A percentile compares a stretch with the other conserved stretches of the same genome.
Evolutionary conservation across 1,140 invertebrate genomes (phyloP).

Genomic region (Drosophila azteca): DNA sequence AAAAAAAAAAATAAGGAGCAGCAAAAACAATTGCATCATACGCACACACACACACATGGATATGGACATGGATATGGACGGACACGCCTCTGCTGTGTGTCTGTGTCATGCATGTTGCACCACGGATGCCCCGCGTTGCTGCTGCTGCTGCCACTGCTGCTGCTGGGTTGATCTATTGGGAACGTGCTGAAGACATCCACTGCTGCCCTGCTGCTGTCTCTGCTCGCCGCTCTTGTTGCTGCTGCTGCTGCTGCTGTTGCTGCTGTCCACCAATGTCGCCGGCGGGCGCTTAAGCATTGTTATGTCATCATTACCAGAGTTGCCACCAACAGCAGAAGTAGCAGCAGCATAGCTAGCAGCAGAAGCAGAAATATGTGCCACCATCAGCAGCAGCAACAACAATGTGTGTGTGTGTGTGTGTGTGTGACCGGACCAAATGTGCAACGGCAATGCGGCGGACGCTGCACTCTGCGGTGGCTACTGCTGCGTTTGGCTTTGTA

Average conservation of each 20-base stretch:
- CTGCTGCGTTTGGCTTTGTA: slow-evolving; percentile 40
- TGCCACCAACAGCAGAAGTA: slow-evolving; percentile 29
- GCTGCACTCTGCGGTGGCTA: slow-evolving; percentile 49
- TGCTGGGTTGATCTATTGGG: slow-evolving; percentile 71
- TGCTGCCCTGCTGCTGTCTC: slow-evolving; percentile 18
- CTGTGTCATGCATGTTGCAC: not conserved
- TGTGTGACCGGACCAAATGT: slow-evolving; percentile 42
- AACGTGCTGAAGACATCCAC: slow-evolving; percentile 78
- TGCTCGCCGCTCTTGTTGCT: not conserved
- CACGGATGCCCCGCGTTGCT: slow-evolving; percentile 27
- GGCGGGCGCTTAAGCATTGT: slow-evolving; percentile 77
- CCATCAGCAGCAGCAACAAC: slow-evolving; percentile 4
- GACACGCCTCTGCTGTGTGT: slow-evolving; percentile 21
- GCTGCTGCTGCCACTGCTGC: slow-evolving; percentile 26
- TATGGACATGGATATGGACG: too few relatives aligned
- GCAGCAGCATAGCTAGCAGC: slow-evolving; percentile 28
- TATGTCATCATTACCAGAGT: slow-evolving; percentile 77
- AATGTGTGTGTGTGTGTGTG: slow-evolving; percentile 36
- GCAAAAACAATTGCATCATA: slow-evolving; percentile 58
- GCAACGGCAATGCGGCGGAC: slow-evolving; percentile 51
- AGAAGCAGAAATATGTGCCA: slow-evolving; percentile 19
- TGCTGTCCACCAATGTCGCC: slow-evolving; percentile 58
- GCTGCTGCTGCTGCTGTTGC: too few relatives aligned
- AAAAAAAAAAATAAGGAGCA: slow-evolving; percentile 27
- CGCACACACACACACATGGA: slow-evolving; percentile 30